Evolutionary conservation across 2,113 vertebrate species (phyloP).

Genomic region (Aegotheles bennettii): DNA sequence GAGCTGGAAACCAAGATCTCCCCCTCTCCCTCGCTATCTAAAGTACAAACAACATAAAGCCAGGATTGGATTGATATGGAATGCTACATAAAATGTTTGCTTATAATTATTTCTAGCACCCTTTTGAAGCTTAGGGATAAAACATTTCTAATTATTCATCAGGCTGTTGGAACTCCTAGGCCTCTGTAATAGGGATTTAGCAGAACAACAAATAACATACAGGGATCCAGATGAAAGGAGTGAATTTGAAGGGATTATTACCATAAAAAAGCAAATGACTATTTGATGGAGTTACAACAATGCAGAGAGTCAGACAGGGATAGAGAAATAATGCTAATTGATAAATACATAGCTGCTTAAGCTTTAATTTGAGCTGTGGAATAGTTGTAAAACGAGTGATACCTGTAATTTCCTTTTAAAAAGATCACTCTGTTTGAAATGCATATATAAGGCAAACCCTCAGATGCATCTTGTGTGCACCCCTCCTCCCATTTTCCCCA

Average conservation of each 20-base stretch:
- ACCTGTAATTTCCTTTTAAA: conserved; percentile 60
- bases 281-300: conserved; percentile 77
- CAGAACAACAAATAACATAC: conserved; percentile 74
- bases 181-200: conserved; percentile 75
- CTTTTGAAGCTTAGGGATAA: conserved; percentile 80
- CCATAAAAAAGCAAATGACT: conserved; percentile 75
- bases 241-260: conserved; percentile 76
- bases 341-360: conserved; percentile 66
- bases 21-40: conserved; percentile 29
- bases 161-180: conserved; percentile 70
- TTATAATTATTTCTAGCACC: conserved; percentile 82
- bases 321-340: conserved; percentile 73
- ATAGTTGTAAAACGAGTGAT: conserved; percentile 34
- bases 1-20: conserved; percentile 49
- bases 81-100: conserved; percentile 76
- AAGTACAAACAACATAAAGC: conserved; percentile 64
- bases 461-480: background rate
- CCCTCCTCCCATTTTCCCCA: background rate
- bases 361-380: conserved; percentile 60
- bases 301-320: conserved; percentile 59
- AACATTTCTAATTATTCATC: conserved; percentile 82
- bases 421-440: conserved; percentile 1
- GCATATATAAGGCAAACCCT: background rate
- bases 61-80: conserved; percentile 63
- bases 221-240: conserved; percentile 75